Percentiles rank a stretch among this genome's conserved stretches.
Evolutionary conservation across 2,113 vertebrate species (phyloP).

Genomic region (Alexandromys fortis): DNA sequence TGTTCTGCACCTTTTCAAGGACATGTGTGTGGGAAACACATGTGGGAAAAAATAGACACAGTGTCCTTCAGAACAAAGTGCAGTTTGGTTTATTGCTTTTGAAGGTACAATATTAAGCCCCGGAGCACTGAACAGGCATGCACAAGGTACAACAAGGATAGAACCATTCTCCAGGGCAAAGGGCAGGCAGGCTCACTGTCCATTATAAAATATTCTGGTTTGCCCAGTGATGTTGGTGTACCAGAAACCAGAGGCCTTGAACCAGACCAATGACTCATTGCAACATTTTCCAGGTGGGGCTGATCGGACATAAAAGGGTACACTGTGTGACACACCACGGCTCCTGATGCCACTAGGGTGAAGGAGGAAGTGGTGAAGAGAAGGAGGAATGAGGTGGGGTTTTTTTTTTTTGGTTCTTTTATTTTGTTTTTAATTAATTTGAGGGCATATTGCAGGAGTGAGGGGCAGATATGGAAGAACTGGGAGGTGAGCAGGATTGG

Average conservation of each 20-base stretch:
- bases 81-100: not conserved
- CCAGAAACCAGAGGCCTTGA: not conserved
- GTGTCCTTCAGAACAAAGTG: constrained; percentile 11
- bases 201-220: not conserved
- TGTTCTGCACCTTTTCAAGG: not conserved
- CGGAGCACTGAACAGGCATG: not conserved
- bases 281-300: not conserved
- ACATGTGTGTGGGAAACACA: not conserved
- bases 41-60: constrained; percentile 6
- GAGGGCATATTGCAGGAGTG: not conserved
- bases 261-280: not conserved
- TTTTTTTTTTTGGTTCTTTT: not conserved
- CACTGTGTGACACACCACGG: not conserved
- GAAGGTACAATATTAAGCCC: not conserved
- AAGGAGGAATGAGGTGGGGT: not conserved
- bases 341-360: not conserved
- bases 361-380: not conserved
- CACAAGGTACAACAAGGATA: not conserved
- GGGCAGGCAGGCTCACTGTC: not conserved
- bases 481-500: not conserved
- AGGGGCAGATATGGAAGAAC: not conserved
- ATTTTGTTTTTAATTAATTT: not conserved
- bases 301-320: not conserved
- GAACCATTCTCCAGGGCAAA: not conserved
- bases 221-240: not conserved